These are phyloP conservation scores for Plagodis pulveraria DNA, from an alignment of 2,888 invertebrate species.

Conservation along the genomic window DNA sequence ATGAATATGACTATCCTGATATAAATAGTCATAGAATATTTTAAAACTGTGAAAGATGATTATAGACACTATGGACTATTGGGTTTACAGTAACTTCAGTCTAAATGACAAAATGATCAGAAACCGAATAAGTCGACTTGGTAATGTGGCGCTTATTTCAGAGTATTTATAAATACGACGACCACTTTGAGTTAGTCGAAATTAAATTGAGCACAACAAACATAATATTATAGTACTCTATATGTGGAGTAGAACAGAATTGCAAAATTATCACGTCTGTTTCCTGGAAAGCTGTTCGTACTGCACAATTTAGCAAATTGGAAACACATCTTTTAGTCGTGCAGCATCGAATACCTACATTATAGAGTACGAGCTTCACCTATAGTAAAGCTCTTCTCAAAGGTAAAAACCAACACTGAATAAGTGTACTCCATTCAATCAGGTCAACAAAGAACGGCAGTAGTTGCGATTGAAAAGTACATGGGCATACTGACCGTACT, in stretches of 20 bases:
- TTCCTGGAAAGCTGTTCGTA: slow-evolving; percentile 8
- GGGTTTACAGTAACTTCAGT: too few relatives aligned
- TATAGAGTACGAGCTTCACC: slow-evolving; percentile 3
- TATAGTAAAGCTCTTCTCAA: slow-evolving; percentile 12
- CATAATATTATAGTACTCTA: too few relatives aligned
- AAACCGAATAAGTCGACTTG: too few relatives aligned
- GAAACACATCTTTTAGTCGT: slow-evolving; percentile 14
- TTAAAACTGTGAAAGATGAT: too few relatives aligned
- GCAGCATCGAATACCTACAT: slow-evolving; percentile 4
- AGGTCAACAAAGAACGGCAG: slow-evolving; percentile 57
- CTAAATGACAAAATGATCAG: too few relatives aligned
- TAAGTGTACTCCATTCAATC: slow-evolving; percentile 55
- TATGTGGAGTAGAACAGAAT: slow-evolving; percentile 1
- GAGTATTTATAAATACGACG: too few relatives aligned
- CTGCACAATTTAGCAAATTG: slow-evolving; percentile 12
- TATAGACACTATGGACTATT: too few relatives aligned
- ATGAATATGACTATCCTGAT: too few relatives aligned
- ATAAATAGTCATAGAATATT: too few relatives aligned
- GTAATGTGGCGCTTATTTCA: too few relatives aligned
- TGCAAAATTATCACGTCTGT: slow-evolving; percentile 16
- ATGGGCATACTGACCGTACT: slow-evolving; percentile 53
- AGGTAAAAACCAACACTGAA: slow-evolving; percentile 25
- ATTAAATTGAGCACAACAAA: too few relatives aligned
- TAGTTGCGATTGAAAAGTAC: slow-evolving; percentile 58
- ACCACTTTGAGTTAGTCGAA: too few relatives aligned